Conservation (phyloP, 1,140 invertebrate species). For the Melitaea cinxia region DNA sequence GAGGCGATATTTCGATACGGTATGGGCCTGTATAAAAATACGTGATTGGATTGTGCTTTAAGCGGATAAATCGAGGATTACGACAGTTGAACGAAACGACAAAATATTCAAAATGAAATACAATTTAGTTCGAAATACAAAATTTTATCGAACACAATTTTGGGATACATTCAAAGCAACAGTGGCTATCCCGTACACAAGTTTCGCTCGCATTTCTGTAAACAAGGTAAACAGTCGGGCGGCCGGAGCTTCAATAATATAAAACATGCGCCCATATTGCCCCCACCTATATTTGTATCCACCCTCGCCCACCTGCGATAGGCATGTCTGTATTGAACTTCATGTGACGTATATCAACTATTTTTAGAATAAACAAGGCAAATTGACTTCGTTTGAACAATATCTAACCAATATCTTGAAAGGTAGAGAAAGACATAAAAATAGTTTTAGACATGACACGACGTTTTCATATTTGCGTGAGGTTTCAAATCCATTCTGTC, state of each 20-base stretch:
- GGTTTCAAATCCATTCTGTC: not conserved
- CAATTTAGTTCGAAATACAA: constrained; percentile 18
- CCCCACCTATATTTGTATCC: constrained; percentile 57
- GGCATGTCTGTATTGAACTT: constrained; percentile 32
- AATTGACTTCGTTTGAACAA: constrained; percentile 31
- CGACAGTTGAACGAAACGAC: constrained; percentile 8
- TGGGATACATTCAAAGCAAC: constrained; percentile 19
- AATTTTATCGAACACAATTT: constrained; percentile 11
- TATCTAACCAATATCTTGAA: constrained; percentile 29
- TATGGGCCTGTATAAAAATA: constrained; percentile 33
- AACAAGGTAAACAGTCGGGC: constrained; percentile 52
- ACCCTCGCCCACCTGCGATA: constrained; percentile 49
- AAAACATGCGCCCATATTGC: constrained; percentile 68
- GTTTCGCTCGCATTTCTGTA: constrained; percentile 35
- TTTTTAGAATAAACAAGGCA: constrained; percentile 36
- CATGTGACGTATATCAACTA: constrained; percentile 36
- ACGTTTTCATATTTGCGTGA: constrained; percentile 7
- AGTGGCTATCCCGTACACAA: constrained; percentile 30
- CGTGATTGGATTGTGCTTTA: constrained; percentile 34
- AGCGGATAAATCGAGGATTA: constrained; percentile 26
- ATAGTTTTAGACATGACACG: constrained; percentile 19
- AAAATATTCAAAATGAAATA: constrained; percentile 12
- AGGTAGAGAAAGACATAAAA: constrained; percentile 25
- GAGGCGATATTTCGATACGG: constrained; percentile 27
- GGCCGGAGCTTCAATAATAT: constrained; percentile 72